Evolutionary conservation across 37 sponge, comb jelly and placozoan species (phyloP).

Genomic region (Crambe crambe): DNA sequence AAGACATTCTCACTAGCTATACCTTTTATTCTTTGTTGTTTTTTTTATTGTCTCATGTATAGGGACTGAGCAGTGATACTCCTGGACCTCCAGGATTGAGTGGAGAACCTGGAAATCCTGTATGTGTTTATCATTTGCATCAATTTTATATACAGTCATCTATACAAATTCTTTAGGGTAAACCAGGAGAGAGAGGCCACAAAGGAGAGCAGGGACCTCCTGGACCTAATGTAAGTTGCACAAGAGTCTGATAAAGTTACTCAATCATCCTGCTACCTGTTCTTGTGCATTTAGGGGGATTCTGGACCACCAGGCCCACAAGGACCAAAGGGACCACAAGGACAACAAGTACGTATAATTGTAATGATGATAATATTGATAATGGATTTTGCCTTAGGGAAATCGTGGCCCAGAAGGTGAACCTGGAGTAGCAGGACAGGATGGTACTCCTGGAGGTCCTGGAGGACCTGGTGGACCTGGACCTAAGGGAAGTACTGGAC

Average conservation of each 20-base stretch:
- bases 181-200: constrained; percentile 51
- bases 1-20: background rate
- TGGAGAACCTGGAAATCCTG: constrained; percentile 54
- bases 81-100: constrained; percentile 40
- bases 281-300: constrained; percentile 6
- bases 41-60: background rate
- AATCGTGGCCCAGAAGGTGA: constrained; percentile 36
- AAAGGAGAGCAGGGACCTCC: constrained; percentile 36
- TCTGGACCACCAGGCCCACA: constrained; percentile 21
- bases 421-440: constrained; percentile 57
- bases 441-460: constrained; percentile 47
- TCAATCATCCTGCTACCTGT: background rate
- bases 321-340: constrained; percentile 32
- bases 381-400: constrained; percentile 12
- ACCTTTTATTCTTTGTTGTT: background rate
- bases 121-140: too few species aligned
- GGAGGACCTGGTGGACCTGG: constrained; percentile 55
- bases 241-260: background rate
- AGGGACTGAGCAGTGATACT: constrained; percentile 13
- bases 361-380: too few species aligned
- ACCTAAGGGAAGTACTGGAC: constrained; percentile 31
- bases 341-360: background rate
- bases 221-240: constrained; percentile 35
- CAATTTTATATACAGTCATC: too few species aligned
- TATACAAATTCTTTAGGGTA: constrained; percentile 45